Percentiles rank a stretch among this genome's conserved stretches.
These are phyloP conservation scores for Acyrthosiphon pisum DNA, from an alignment of 1,140 invertebrate species.

Conservation along the genomic window DNA sequence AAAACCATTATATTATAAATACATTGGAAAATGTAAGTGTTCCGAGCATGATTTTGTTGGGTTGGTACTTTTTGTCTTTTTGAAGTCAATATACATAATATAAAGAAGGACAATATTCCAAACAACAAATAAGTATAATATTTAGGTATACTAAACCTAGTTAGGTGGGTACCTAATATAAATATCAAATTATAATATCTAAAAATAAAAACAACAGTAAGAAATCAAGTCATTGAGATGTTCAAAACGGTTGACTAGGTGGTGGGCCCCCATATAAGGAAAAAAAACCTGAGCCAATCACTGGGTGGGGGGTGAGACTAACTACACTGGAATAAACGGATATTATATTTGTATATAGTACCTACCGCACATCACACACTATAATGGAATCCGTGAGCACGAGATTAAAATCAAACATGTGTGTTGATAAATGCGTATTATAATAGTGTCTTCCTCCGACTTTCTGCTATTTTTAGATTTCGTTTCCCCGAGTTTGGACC, in stretches of 20 bases:
- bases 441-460: background rate
- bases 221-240: background rate
- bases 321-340: background rate
- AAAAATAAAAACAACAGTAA: background rate
- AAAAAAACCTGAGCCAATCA: background rate
- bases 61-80: background rate
- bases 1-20: too few species aligned
- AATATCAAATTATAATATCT: background rate
- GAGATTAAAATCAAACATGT: constrained; percentile 2
- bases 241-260: background rate
- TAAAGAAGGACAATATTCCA: background rate
- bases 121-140: background rate
- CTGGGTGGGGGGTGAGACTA: background rate
- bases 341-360: background rate
- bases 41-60: background rate
- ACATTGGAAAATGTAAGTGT: background rate
- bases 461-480: background rate
- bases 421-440: background rate
- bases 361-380: background rate
- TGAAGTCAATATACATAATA: background rate
- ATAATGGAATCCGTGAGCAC: background rate
- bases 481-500: background rate
- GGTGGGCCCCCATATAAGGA: too few species aligned
- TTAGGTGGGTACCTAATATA: background rate
- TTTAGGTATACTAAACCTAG: too few species aligned